A percentile compares a stretch with the other conserved stretches of the same genome.
Conservation (phyloP, 2,797 vertebrate species). For the Nannoperca obscura region DNA sequence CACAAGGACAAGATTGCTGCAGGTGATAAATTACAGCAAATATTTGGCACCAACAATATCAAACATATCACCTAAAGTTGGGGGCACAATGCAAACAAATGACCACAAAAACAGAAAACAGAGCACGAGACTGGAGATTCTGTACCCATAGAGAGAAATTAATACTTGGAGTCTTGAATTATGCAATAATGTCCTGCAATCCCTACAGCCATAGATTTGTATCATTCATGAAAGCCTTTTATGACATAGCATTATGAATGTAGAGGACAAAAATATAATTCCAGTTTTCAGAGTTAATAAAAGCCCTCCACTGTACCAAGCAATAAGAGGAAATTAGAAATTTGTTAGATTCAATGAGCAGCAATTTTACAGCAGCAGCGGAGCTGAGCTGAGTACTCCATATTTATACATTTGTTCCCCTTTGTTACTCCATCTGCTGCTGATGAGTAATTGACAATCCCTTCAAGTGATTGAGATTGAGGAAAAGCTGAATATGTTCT, state of each 20-base stretch:
- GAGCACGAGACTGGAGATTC: neutral
- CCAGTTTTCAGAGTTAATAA: slow-evolving; percentile 20
- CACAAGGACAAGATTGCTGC: slow-evolving; percentile 12
- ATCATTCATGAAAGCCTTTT: slow-evolving; percentile 26
- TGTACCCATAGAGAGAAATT: neutral
- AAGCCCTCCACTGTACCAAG: neutral
- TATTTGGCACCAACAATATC: slow-evolving; percentile 32
- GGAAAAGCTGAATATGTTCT: slow-evolving; percentile 50
- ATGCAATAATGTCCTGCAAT: slow-evolving; percentile 22
- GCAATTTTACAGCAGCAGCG: slow-evolving; percentile 21
- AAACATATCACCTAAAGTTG: slow-evolving; percentile 28
- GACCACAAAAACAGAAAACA: neutral
- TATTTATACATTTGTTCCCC: slow-evolving; percentile 46
- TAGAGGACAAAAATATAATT: slow-evolving; percentile 15
- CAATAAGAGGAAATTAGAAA: slow-evolving; percentile 29
- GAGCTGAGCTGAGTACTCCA: slow-evolving; percentile 5
- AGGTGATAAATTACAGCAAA: slow-evolving; percentile 38
- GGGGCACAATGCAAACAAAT: neutral
- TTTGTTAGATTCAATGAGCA: slow-evolving; percentile 21
- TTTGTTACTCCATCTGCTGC: slow-evolving; percentile 43
- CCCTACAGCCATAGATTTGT: slow-evolving; percentile 12
- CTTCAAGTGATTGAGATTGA: slow-evolving; percentile 41
- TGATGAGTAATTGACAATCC: slow-evolving; percentile 46
- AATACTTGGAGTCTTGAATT: slow-evolving; percentile 2
- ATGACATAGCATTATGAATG: neutral